phyloP scores from a whole-genome alignment of 2,888 invertebrate genomes.

The Andrena marginata region DNA sequence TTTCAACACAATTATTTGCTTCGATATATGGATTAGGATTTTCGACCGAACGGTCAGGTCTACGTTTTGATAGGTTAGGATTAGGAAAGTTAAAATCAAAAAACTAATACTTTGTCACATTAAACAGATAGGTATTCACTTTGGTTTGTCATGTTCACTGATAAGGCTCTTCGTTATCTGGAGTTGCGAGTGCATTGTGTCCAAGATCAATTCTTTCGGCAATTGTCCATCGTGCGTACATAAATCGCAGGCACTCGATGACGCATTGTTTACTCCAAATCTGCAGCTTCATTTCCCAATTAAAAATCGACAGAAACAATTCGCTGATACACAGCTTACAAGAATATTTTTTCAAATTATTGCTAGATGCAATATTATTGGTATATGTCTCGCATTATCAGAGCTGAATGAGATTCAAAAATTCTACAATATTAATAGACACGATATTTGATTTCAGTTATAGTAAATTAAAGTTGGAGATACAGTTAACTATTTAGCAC shows the following conservation, averaged over 20 bases:
- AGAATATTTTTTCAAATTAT: no score
- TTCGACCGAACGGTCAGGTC: not conserved
- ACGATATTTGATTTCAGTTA: no score
- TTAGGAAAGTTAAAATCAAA: not conserved
- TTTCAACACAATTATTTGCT: not conserved
- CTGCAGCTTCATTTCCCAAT: conserved; percentile 5
- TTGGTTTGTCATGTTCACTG: conserved; percentile 13
- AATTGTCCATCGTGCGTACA: not conserved
- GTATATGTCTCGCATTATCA: no score
- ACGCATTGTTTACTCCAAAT: conserved; percentile 42
- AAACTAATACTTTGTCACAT: not conserved
- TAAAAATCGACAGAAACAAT: not conserved
- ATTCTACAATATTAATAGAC: no score
- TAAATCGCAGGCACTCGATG: not conserved
- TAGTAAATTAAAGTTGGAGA: no score
- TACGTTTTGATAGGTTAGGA: conserved; percentile 38
- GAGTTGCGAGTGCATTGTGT: conserved; percentile 21
- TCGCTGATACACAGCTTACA: not conserved
- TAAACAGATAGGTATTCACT: not conserved
- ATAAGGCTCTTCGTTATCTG: conserved; percentile 42
- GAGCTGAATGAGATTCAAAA: no score
- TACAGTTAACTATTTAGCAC: no score
- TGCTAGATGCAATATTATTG: no score
- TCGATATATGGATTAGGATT: not conserved
- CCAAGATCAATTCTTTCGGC: conserved; percentile 6